These are phyloP conservation scores for Musca vetustissima DNA, from an alignment of 1,140 invertebrate genomes.

Conservation along the genomic window DNA sequence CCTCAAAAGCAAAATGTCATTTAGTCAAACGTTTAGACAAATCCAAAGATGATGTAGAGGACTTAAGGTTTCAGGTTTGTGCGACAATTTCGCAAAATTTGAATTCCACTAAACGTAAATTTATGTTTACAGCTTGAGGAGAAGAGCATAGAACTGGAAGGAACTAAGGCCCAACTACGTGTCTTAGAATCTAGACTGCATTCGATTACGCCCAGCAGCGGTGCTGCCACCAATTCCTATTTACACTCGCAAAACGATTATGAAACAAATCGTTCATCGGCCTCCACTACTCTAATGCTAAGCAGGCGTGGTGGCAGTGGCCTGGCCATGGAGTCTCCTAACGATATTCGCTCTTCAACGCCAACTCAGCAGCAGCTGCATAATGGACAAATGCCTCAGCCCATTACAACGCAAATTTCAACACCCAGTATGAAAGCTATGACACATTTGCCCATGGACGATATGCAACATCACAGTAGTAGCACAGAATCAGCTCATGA, in stretches of 20 bases:
- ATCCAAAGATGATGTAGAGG: conserved; percentile 75
- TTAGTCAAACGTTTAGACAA: conserved; percentile 71
- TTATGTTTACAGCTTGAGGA: conserved; percentile 67
- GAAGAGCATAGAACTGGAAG: conserved; percentile 78
- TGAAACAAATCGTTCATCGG: conserved; percentile 52
- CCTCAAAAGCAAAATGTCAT: conserved; percentile 64
- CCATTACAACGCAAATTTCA: conserved; percentile 50
- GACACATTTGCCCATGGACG: conserved; percentile 60
- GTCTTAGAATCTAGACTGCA: conserved; percentile 63
- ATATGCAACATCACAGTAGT: conserved; percentile 62
- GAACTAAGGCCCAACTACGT: conserved; percentile 72
- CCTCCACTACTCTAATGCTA: conserved; percentile 51
- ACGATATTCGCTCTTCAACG: conserved; percentile 32
- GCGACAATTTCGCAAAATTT: neutral
- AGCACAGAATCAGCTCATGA: conserved; percentile 66
- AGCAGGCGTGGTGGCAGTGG: conserved; percentile 44
- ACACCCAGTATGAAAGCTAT: conserved; percentile 61
- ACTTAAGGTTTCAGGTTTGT: conserved; percentile 76
- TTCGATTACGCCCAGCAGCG: conserved; percentile 31
- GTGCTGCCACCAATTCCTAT: conserved; percentile 40
- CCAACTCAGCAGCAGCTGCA: conserved; percentile 36
- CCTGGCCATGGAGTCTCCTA: conserved; percentile 29
- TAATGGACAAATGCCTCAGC: conserved; percentile 29
- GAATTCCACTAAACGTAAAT: neutral
- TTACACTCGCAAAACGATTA: conserved; percentile 50